Conservation (phyloP, 2,888 invertebrate species). For the Hydropsyche betteni region DNA sequence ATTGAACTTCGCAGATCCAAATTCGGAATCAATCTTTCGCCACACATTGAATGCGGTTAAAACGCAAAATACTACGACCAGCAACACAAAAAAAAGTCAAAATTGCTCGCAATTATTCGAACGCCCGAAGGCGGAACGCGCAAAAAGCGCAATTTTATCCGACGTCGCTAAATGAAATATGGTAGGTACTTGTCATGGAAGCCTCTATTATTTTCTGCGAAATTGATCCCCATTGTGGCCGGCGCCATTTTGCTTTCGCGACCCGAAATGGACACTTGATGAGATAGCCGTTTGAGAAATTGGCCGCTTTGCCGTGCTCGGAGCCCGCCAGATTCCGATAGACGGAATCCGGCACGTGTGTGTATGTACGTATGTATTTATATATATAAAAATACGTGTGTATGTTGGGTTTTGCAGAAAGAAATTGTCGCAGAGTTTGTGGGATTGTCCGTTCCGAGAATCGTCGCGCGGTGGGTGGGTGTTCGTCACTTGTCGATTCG, state of each 20-base stretch:
- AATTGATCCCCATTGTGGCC: conserved; percentile 26
- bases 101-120: conserved; percentile 23
- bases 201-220: conserved; percentile 26
- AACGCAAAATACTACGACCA: not conserved
- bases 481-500: too few species aligned
- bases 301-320: too few species aligned
- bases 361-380: not conserved
- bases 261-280: conserved; percentile 20
- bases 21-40: not conserved
- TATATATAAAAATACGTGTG: not conserved
- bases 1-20: not conserved
- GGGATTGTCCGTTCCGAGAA: too few species aligned
- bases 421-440: too few species aligned
- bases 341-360: not conserved
- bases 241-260: conserved; percentile 20
- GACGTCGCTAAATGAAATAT: conserved; percentile 26
- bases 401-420: too few species aligned
- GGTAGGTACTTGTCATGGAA: conserved; percentile 16
- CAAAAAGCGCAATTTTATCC: conserved; percentile 26
- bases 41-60: not conserved
- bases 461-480: too few species aligned
- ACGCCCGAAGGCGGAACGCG: not conserved
- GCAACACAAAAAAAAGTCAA: not conserved
- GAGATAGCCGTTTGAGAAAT: conserved; percentile 11
- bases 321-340: not conserved